These are phyloP conservation scores for Nothocercus nigrocapillus DNA, from an alignment of 2,113 vertebrate species.

Conservation along the genomic window DNA sequence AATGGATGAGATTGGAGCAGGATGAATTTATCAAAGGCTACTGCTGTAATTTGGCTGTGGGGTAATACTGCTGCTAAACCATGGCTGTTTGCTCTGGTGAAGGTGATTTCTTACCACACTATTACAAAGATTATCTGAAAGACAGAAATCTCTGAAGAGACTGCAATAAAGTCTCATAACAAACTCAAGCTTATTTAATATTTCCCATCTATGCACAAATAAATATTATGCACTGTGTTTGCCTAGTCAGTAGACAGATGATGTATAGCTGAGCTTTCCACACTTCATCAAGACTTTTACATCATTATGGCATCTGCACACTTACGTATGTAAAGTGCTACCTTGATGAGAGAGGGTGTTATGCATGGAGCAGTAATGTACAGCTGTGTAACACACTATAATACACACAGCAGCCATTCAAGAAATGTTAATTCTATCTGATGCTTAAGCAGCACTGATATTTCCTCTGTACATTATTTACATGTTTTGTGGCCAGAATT, in stretches of 20 bases:
- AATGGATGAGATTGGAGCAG: neutral
- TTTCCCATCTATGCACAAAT: neutral
- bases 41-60: neutral
- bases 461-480: neutral
- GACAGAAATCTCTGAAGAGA: neutral
- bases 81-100: neutral
- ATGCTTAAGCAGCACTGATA: neutral
- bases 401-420: neutral
- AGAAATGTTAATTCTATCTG: neutral
- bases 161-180: neutral
- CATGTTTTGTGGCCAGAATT: neutral
- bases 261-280: neutral
- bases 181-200: neutral
- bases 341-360: neutral
- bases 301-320: neutral
- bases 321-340: accelerated
- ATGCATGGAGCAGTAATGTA: neutral
- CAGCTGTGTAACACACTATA: neutral
- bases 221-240: neutral
- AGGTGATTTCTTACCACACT: neutral
- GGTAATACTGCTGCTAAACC: neutral
- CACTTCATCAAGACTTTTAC: neutral
- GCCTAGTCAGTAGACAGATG: neutral
- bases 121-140: neutral
- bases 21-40: neutral